phyloP scores from a whole-genome alignment of 2,797 vertebrate genomes.

The Xiphorhynchus erythropygius region DNA sequence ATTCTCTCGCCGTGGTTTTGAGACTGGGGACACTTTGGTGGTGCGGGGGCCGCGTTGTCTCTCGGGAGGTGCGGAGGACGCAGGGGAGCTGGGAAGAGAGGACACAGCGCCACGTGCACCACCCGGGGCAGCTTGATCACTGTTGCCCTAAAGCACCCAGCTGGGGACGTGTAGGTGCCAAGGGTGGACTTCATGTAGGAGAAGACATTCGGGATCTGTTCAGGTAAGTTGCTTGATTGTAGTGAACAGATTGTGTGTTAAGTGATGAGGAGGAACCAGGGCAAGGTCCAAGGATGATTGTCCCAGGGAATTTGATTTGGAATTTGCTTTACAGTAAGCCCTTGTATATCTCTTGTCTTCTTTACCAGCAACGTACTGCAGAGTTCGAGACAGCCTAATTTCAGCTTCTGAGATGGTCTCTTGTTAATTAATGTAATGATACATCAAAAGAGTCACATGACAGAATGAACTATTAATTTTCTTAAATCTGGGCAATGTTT shows the following conservation, averaged over 20 bases:
- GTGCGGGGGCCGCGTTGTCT: rapidly evolving
- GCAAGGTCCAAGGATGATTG: rapidly evolving
- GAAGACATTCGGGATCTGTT: background rate
- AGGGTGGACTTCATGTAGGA: background rate
- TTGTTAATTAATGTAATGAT: background rate
- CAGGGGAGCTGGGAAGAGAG: background rate
- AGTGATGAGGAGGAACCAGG: background rate
- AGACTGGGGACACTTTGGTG: background rate
- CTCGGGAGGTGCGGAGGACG: rapidly evolving
- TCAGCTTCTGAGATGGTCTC: background rate
- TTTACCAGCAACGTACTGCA: background rate
- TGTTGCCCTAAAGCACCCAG: background rate
- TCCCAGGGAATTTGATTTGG: background rate
- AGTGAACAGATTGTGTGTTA: background rate
- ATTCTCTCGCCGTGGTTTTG: background rate
- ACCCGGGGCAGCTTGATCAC: background rate
- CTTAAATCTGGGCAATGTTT: background rate
- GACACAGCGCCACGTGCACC: rapidly evolving
- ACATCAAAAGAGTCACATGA: background rate
- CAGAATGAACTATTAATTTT: background rate
- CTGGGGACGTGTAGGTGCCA: background rate
- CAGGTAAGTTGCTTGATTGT: constrained; percentile 34
- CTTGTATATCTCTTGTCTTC: background rate
- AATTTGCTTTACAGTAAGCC: background rate
- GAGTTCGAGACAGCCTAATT: background rate